Evolutionary conservation across 2,888 invertebrate genomes (phyloP), one percentile per base, ranked within the genome.

Genomic region (Diadromus collaris): DNA sequence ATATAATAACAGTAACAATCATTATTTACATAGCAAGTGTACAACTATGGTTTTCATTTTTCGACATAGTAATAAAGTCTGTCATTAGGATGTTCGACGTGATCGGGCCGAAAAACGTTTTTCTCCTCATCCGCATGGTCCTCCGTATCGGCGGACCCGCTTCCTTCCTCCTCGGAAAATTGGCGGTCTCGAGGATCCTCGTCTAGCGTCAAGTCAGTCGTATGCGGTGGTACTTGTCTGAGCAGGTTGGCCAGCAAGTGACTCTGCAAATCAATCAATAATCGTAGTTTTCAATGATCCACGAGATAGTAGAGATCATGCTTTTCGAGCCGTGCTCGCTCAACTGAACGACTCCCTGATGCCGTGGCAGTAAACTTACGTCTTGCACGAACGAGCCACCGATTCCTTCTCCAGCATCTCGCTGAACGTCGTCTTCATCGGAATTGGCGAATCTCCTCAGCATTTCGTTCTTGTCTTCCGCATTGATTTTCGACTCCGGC

Each of bases 261-360:
- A 29, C 76, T 81, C 86, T 84, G 83, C 78, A 84, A 84, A 75
- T 71, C n/a, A 79, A 71, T 68, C 51, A 86, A 51, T 84, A 85
- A 83, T 85, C 83, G 60, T 87, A 85, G 78, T 86, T 87, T 78
- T 87, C 83, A 27, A 85, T 83, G 56, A 86, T 78, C 86, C 87
- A 88, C 41, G 86, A 85, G 67, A 84, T 65, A 10, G 86, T 80
- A 3, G 86, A 83, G 9, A 83, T 81, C 58, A 85, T 77, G 69
- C 86, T 84, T 74, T 79, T 84, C 46, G 85, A 84, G 56, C 81
- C 82, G 24, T 85, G 84, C 74, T 87, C 81, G 19, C 85, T 85
- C 72, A 88, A 77, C 60, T 83, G 83, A 68, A 84, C 65, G 38
- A 75, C 82, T 61, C 83, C 80, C 34, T 58, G 70, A 32, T 24